Base-by-base conservation (phyloP, 2,113 vertebrate species). In the Ailuropoda melanoleuca region DNA sequence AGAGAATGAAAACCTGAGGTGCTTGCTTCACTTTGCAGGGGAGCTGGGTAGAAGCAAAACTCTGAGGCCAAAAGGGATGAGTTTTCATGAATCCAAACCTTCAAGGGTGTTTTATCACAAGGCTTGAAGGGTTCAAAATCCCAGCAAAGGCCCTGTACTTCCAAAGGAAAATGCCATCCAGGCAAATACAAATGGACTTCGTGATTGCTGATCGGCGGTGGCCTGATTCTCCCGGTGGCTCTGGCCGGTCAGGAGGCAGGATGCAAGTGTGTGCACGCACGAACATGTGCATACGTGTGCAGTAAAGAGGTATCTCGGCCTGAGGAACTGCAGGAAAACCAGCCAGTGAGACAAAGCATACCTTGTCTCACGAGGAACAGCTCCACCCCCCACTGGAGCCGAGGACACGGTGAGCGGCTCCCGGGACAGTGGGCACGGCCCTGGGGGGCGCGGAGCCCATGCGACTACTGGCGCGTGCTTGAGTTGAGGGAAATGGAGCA, bases 391-490 rank as follows among this genome's bases (percentile, higher is more conserved):
- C 11, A 0, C 19, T 7, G 55, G 13, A 8, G 26, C 64, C 24
- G 60, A 83, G 43, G 85, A n/a, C 6, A 8, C 19, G 0, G 34
- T 0, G 19, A 6, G 4, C 0, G 6, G 48, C 12, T 58, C 66
- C 43, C 1, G 19, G 37, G n/a, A n/a, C 31, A 31, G 18, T 7
- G 3, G 60, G 37, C 0, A 21, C 6, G 13, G 21, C 53, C 39
- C 8, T n/a, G 39, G 37, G 29, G 46, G 0, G 0, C 0, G 0
- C 5, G 62, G 60, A 62, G 8, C 17, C 10, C 0, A 0, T 0
- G 15, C 1, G 0, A 9, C 6, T 0, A 8, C 90, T 37, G 1
- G 1, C 21, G 78, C 0, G 2, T 0, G 4, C 56, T 19, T 43
- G 8, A 7, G 13, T 4, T 4, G 6, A 77, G 91, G 60, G 3